Percentiles rank a stretch among this genome's conserved stretches.
phyloP scores from a whole-genome alignment of 2,888 invertebrate species.

The Pandemis cinnamomeana region DNA sequence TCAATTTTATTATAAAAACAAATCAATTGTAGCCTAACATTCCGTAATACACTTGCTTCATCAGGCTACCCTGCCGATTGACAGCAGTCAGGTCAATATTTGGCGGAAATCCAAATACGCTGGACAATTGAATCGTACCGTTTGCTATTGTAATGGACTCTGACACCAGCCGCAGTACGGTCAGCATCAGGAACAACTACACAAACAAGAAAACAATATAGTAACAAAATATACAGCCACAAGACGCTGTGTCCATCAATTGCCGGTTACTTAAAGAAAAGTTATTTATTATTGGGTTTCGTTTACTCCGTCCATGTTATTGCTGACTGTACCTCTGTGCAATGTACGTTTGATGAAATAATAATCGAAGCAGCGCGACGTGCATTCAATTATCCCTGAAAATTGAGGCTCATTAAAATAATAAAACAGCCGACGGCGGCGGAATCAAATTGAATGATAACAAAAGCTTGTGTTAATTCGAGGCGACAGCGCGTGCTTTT shows the following conservation, averaged over 20 bases:
- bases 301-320: not conserved
- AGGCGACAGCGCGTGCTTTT: conserved; percentile 60
- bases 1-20: too few relatives aligned
- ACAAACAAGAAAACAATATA: not conserved
- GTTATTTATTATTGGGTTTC: not conserved
- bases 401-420: conserved; percentile 84
- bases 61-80: too few relatives aligned
- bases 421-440: conserved; percentile 79
- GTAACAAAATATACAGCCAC: not conserved
- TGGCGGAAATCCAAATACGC: conserved; percentile 36
- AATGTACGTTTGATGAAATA: conserved; percentile 68
- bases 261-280: not conserved
- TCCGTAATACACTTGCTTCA: too few relatives aligned
- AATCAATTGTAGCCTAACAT: too few relatives aligned
- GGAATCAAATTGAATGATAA: conserved; percentile 83
- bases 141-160: conserved; percentile 22
- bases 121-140: conserved; percentile 32
- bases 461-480: conserved; percentile 79
- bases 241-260: not conserved
- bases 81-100: conserved; percentile 13
- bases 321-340: conserved; percentile 36
- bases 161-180: conserved; percentile 20
- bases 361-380: conserved; percentile 74
- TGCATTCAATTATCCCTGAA: conserved; percentile 81
- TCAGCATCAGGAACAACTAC: not conserved